phyloP scores from a whole-genome alignment of 2,113 vertebrate genomes.

The Brachyhypopomus occidentalis region DNA sequence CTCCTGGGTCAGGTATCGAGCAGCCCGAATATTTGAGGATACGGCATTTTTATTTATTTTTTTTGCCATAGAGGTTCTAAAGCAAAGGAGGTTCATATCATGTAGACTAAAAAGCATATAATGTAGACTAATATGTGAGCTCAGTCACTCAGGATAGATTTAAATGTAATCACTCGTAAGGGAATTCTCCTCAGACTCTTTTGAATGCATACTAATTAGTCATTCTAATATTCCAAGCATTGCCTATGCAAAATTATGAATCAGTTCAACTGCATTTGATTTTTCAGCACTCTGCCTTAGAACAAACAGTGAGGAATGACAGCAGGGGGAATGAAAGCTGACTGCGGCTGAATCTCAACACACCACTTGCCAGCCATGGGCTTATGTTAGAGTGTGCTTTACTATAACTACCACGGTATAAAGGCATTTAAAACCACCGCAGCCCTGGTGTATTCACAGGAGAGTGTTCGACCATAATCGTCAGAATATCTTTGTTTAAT shows the following conservation, averaged over 20 bases:
- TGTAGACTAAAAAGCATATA: neutral
- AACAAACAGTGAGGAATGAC: slow-evolving; percentile 7
- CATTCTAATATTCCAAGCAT: slow-evolving; percentile 5
- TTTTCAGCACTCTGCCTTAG: neutral
- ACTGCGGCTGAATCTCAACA: neutral
- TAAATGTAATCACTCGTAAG: slow-evolving; percentile 14
- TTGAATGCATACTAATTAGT: slow-evolving; percentile 23
- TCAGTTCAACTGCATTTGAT: slow-evolving; percentile 5
- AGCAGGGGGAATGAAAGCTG: neutral
- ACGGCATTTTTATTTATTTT: no score
- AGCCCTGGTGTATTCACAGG: neutral
- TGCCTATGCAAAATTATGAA: slow-evolving; percentile 14
- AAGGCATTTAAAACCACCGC: neutral
- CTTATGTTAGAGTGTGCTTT: neutral
- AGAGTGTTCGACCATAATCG: slow-evolving; percentile 19
- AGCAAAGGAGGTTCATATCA: no score
- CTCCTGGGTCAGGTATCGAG: no score
- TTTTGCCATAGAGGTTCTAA: no score
- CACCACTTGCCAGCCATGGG: neutral
- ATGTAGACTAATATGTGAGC: slow-evolving; percentile 11
- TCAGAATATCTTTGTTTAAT: slow-evolving; percentile 6
- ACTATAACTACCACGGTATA: neutral
- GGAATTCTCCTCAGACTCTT: neutral
- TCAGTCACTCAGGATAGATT: neutral
- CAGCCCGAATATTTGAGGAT: no score